Base-by-base conservation (phyloP, 2,797 vertebrate species). In the Borostomias antarcticus region DNA sequence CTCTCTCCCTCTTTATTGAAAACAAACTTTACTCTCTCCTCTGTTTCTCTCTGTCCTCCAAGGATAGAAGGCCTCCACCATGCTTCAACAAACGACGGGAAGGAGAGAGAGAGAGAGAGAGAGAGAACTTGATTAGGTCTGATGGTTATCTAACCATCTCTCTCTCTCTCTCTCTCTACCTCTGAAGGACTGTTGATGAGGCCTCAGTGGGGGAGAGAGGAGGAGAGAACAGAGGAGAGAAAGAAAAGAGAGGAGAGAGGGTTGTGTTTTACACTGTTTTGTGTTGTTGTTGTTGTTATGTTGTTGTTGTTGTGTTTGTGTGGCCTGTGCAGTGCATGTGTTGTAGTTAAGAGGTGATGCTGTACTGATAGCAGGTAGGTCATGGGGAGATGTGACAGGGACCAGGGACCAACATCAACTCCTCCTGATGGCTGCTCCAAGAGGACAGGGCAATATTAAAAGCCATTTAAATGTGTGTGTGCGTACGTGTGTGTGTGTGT, bases 171-270 rank as follows among this genome's bases (percentile, higher is more conserved):
- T 45, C 40, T 4, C 40, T n/a, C 13, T n/a, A 13, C 40, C 17
- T 45, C 3, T 17, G 13, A 45, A 45, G 40, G 40, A 45, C 40
- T 45, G 40, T 45, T 1, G 3, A 45, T n/a, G 40, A 45, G 13
- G 17, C 40, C 6, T 13, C 58, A 68, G 74, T 52, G 50, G 66
- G 68, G 45, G 26, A 17, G 17, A 17, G n/a, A 45, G 11, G 23
- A 61, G 53, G 3, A 69, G 48, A 25, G 53, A 15, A 50, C 50
- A 3, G 7, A 43, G 58, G 29, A 17, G 40, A 61, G 25, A 68
- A 45, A 6, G 64, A 26, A 50, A 32, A 26, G 25, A 51, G 52
- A 52, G 25, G 25, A 47, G 4, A 28, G 53, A 9, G 11, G 57
- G 50, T n/a, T 28, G 47, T 40, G 10, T 40, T 13, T 40, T 15